Conservation (phyloP, 2,888 invertebrate genomes). For the Malacosoma neustria region DNA sequence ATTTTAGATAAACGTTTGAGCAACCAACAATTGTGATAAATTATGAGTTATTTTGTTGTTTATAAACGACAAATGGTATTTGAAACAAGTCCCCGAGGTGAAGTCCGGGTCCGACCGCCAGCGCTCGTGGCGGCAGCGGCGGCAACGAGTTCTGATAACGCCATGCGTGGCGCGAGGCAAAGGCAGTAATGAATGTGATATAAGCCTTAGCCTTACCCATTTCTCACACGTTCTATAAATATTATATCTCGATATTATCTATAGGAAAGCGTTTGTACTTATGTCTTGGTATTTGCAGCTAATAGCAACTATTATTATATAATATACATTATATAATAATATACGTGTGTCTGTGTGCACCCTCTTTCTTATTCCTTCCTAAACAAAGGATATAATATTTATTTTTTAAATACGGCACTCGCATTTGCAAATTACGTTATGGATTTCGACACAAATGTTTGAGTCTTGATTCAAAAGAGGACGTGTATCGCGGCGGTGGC, state of each 20-base stretch:
- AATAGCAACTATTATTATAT: constrained; percentile 51
- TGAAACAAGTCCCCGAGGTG: constrained; percentile 50
- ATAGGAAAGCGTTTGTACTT: constrained; percentile 51
- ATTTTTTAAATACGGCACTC: too few relatives aligned
- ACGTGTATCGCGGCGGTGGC: constrained; percentile 53
- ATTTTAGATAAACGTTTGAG: too few relatives aligned
- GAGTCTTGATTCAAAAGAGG: constrained; percentile 39
- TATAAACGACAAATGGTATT: constrained; percentile 51
- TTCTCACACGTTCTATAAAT: constrained; percentile 68
- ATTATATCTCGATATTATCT: constrained; percentile 63
- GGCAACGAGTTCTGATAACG: constrained; percentile 69
- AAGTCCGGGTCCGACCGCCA: constrained; percentile 39
- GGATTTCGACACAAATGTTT: constrained; percentile 19
- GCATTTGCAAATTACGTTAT: too few relatives aligned
- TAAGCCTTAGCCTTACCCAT: constrained; percentile 55
- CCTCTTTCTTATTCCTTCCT: too few relatives aligned
- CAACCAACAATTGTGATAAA: too few relatives aligned
- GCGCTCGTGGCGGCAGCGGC: constrained; percentile 42
- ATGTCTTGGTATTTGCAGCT: constrained; percentile 53
- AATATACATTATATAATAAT: too few relatives aligned
- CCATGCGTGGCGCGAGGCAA: constrained; percentile 54
- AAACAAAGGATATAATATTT: too few relatives aligned
- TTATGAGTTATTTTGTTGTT: constrained; percentile 53
- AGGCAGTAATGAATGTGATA: constrained; percentile 68
- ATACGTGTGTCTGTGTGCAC: too few relatives aligned